Percentiles rank a stretch among this genome's conserved stretches.
Conservation (phyloP, 2,888 invertebrate species). For the Drosophila prolongata region DNA sequence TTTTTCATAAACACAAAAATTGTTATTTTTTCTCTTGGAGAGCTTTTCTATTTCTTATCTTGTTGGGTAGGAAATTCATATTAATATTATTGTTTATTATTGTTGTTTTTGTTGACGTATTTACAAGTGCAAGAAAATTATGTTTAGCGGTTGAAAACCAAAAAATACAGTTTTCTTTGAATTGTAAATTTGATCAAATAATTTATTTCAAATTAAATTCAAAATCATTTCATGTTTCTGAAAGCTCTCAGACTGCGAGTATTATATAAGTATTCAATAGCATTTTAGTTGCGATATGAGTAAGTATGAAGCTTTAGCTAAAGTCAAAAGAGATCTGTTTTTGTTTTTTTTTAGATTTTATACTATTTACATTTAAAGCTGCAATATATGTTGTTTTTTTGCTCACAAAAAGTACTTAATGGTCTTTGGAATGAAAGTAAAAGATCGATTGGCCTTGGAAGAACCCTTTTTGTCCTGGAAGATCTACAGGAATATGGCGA, state of each 20-base stretch:
- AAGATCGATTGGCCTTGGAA: not conserved
- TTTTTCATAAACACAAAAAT: conserved; percentile 9
- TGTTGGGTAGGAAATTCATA: not conserved
- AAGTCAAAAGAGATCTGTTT: not conserved
- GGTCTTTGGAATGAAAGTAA: not conserved
- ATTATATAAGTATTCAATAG: too few species aligned
- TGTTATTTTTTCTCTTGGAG: conserved; percentile 10
- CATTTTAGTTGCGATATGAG: not conserved
- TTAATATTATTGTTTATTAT: too few species aligned
- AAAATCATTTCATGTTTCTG: not conserved
- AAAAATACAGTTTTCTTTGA: too few species aligned
- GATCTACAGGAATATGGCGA: conserved; percentile 81
- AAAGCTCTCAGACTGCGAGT: too few species aligned
- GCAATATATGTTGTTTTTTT: not conserved
- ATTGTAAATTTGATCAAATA: too few species aligned
- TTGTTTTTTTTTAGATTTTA: not conserved
- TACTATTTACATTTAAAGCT: conserved; percentile 34
- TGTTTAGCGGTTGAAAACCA: too few species aligned
- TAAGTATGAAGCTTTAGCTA: not conserved
- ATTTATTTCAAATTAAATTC: too few species aligned
- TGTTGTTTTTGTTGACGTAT: not conserved
- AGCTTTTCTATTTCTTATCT: not conserved
- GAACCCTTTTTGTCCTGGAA: not conserved
- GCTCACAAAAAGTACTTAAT: too few species aligned
- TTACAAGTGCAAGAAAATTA: not conserved